These are phyloP conservation scores for Drosophila busckii DNA, from an alignment of 1,140 invertebrate genomes.

Conservation along the genomic window DNA sequence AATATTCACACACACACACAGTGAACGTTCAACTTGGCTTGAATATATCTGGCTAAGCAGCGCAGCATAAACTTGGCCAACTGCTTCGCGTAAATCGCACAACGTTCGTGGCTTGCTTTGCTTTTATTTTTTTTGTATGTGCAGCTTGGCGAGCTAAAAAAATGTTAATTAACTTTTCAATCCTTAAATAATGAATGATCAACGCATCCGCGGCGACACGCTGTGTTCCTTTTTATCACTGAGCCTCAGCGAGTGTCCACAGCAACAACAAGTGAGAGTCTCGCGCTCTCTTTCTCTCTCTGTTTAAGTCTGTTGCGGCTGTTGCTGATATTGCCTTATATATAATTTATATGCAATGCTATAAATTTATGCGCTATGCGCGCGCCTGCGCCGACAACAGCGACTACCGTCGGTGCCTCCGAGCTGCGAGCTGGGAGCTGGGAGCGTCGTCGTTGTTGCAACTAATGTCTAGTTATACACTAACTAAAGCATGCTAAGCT, in stretches of 20 bases:
- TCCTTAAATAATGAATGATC: conserved; percentile 79
- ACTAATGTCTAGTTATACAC: no score
- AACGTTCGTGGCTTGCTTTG: not conserved
- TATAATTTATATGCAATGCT: conserved; percentile 76
- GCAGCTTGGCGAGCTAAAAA: conserved; percentile 76
- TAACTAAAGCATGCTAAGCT: no score
- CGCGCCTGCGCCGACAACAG: conserved; percentile 59
- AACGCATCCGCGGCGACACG: conserved; percentile 78
- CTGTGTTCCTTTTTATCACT: conserved; percentile 79
- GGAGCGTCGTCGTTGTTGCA: not conserved
- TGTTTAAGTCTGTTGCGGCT: conserved; percentile 11
- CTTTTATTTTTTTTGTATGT: conserved; percentile 33
- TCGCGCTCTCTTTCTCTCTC: not conserved
- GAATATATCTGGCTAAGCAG: conserved; percentile 25
- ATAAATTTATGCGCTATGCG: conserved; percentile 73
- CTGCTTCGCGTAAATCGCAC: conserved; percentile 63
- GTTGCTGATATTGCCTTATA: conserved; percentile 67
- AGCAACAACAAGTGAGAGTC: conserved; percentile 5
- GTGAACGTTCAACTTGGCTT: conserved; percentile 31
- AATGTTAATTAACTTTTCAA: conserved; percentile 79
- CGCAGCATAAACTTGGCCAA: conserved; percentile 39
- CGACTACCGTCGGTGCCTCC: conserved; percentile 39
- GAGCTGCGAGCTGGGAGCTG: not conserved
- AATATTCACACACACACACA: conserved; percentile 17
- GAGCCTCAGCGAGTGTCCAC: conserved; percentile 22